Evolutionary conservation across 2,888 invertebrate genomes (phyloP), one percentile per base, ranked within the genome.

Genomic region (Timandra comae): DNA sequence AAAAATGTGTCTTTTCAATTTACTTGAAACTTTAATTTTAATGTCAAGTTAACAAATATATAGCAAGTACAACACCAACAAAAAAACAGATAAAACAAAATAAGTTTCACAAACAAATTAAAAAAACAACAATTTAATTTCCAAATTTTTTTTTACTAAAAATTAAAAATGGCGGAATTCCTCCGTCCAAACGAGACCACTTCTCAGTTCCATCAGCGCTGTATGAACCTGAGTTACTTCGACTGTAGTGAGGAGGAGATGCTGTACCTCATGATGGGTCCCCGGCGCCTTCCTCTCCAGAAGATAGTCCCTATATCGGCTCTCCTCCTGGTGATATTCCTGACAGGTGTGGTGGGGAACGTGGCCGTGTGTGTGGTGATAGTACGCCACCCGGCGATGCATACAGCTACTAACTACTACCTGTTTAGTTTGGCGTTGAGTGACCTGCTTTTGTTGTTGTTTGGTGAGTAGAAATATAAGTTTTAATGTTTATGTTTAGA

Each of bases 341-440:
- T 95, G 27, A 93, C 94, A 0, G 96, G 96, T 0, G 88, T 96
- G 20, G 80, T 93, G 27, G 97, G 97, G 2, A 97, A 97, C 63
- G 78, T 93, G 12, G 89, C 91, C 2, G 96, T 96, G 4, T 96
- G 96, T 62, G 87, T 93, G 24, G 96, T 97, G 7, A 96, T 97
- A 31, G 88, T 92, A 5, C 88, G 89, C 19, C 94, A 96, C 61
- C 87, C 90, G 0, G 89, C 91, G 4, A 92, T 97, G 91, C 95
- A 95, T 56, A 95, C 95, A 0, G 93, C 96, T 0, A 97, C 97
- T 0, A 97, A 97, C 66, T 97, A 94, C 66, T 97, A 97, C 65
- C 86, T 97, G 28, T 94, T 96, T 82, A 96, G 93, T 63, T 79
- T 96, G 74, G 95, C 97, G 9, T 81, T 96, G 8, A 95, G 96